phyloP scores from a whole-genome alignment of 2,888 invertebrate species.

The Andrena flavipes region DNA sequence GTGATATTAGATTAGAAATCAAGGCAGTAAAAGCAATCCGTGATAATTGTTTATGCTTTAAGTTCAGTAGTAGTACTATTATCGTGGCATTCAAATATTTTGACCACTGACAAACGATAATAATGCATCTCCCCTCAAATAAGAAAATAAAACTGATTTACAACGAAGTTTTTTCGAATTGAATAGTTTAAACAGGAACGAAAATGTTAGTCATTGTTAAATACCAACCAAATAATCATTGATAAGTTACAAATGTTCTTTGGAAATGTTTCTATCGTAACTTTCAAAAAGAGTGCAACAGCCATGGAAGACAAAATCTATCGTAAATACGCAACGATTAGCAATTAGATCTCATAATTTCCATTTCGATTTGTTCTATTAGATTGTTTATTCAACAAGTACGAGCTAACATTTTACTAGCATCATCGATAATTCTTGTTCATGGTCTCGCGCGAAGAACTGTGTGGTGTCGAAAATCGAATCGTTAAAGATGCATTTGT shows the following conservation, averaged over 20 bases:
- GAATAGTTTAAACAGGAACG: background rate
- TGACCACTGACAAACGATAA: too few species aligned
- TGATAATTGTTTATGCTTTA: too few species aligned
- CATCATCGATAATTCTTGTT: background rate
- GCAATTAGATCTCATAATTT: background rate
- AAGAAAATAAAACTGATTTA: too few species aligned
- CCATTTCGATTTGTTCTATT: slow-evolving; percentile 2
- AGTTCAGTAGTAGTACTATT: too few species aligned
- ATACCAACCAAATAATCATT: too few species aligned
- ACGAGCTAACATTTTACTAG: background rate
- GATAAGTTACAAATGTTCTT: background rate
- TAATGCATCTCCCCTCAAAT: too few species aligned
- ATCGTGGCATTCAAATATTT: too few species aligned
- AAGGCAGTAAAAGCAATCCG: too few species aligned
- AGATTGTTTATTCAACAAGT: background rate
- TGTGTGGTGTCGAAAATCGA: background rate
- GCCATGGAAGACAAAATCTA: background rate
- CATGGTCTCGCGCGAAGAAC: background rate
- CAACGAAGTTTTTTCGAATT: background rate
- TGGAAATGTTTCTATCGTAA: background rate
- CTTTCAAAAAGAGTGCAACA: background rate
- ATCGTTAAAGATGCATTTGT: background rate
- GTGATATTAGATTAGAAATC: too few species aligned
- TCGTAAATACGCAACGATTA: background rate
- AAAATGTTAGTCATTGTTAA: slow-evolving; percentile 19